Evolutionary conservation across 2,888 invertebrate genomes (phyloP).

Genomic region (Clepsis dumicolana): DNA sequence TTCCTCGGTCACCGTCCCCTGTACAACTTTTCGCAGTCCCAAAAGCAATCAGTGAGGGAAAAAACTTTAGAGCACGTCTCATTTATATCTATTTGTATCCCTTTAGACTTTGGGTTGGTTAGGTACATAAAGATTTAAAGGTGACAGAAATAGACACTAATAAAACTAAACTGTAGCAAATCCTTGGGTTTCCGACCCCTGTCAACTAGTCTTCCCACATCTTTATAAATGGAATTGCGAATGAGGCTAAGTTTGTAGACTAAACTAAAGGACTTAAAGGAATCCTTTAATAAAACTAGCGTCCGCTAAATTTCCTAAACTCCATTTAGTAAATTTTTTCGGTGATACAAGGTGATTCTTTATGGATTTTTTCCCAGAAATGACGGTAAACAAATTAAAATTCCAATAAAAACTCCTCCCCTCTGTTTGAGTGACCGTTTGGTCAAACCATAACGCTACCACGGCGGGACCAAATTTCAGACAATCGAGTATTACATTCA

Average conservation of each 20-base stretch:
- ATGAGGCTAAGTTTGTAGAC: neutral
- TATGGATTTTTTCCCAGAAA: too few relatives aligned
- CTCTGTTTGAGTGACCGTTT: too few relatives aligned
- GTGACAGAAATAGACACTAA: neutral
- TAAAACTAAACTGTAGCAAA: slow-evolving; percentile 1
- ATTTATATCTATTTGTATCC: slow-evolving; percentile 7
- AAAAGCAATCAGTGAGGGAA: slow-evolving; percentile 3
- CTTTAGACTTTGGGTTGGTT: neutral
- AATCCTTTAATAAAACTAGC: neutral
- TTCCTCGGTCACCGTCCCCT: neutral
- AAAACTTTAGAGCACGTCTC: slow-evolving; percentile 7
- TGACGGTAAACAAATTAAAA: too few relatives aligned
- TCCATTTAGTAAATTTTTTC: too few relatives aligned
- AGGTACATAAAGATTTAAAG: neutral
- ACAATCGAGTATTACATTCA: too few relatives aligned
- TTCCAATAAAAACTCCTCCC: too few relatives aligned
- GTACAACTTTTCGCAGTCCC: neutral
- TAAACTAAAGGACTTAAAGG: neutral
- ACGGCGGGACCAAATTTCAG: too few relatives aligned
- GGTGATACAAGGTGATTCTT: too few relatives aligned
- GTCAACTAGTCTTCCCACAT: neutral
- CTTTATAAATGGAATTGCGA: neutral
- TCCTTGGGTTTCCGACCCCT: slow-evolving; percentile 8
- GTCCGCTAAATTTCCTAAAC: neutral
- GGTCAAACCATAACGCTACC: too few relatives aligned